Evolutionary conservation across 2,797 vertebrate species (phyloP).

Genomic region (Oreonectes daqikongensis): DNA sequence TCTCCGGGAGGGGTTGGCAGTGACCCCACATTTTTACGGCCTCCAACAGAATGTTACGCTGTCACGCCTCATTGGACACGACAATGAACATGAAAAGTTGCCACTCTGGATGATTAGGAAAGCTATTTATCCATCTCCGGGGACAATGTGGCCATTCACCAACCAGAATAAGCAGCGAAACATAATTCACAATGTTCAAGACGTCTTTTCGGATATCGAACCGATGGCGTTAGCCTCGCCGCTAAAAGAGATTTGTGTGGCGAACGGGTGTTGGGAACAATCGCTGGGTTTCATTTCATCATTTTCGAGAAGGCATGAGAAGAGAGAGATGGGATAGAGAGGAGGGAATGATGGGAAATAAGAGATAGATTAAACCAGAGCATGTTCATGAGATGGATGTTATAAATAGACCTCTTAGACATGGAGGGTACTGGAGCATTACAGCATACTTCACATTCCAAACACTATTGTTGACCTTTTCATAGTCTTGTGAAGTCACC

Average conservation of each 20-base stretch:
- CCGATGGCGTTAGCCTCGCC: constrained; percentile 30
- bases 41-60: constrained; percentile 69
- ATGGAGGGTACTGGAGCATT: constrained; percentile 35
- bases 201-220: constrained; percentile 48
- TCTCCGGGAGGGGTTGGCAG: constrained; percentile 43
- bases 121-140: constrained; percentile 57
- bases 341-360: constrained; percentile 63
- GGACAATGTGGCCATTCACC: constrained; percentile 53
- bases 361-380: constrained; percentile 35
- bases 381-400: constrained; percentile 45
- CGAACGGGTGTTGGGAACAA: constrained; percentile 33
- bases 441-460: constrained; percentile 52
- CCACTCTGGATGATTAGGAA: constrained; percentile 70
- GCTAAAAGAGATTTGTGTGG: constrained; percentile 41
- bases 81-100: constrained; percentile 72
- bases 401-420: constrained; percentile 50
- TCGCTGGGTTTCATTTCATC: constrained; percentile 10
- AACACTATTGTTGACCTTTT: constrained; percentile 53
- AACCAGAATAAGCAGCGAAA: constrained; percentile 24
- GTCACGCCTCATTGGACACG: constrained; percentile 73
- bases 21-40: constrained; percentile 77
- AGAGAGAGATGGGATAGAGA: constrained; percentile 9
- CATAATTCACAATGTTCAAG: constrained; percentile 33
- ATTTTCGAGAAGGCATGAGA: constrained; percentile 30
- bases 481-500: constrained; percentile 14